phyloP scores from a whole-genome alignment of 2,888 invertebrate species.

The Eledona agricola region DNA sequence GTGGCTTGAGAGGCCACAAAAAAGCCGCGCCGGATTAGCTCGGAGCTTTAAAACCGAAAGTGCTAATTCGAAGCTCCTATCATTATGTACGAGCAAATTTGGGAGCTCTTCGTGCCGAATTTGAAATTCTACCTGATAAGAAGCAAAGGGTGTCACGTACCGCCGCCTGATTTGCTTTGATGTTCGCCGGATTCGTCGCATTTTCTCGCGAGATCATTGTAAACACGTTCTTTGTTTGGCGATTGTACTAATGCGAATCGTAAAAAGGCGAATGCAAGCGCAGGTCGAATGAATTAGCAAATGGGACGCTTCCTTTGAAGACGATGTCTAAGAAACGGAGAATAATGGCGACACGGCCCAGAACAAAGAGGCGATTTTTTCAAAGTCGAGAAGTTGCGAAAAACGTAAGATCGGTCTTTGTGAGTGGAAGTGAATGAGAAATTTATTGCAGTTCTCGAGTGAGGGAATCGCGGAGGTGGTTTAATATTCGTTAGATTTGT shows the following conservation, averaged over 20 bases:
- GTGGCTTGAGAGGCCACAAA: constrained; percentile 4
- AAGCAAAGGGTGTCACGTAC: too few species aligned
- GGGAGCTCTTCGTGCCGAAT: too few species aligned
- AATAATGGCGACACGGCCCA: constrained; percentile 9
- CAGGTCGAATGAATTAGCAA: constrained; percentile 20
- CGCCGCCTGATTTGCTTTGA: too few species aligned
- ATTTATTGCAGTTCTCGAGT: constrained; percentile 14
- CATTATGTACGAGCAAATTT: too few species aligned
- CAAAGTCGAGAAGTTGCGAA: constrained; percentile 5
- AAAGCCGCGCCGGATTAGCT: not conserved
- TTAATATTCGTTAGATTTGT: constrained; percentile 9
- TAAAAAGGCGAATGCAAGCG: constrained; percentile 7
- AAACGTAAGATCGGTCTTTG: constrained; percentile 10
- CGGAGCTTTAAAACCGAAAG: constrained; percentile 9
- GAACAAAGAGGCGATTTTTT: constrained; percentile 15
- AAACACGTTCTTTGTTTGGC: too few species aligned
- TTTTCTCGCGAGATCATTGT: too few species aligned
- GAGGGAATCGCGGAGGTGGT: constrained; percentile 5
- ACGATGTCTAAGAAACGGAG: constrained; percentile 6
- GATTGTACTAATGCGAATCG: too few species aligned
- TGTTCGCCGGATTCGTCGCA: too few species aligned
- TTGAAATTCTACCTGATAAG: too few species aligned
- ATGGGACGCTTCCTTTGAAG: constrained; percentile 15
- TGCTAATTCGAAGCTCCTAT: too few species aligned
- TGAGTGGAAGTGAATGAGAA: constrained; percentile 14